Conservation (phyloP, 2,797 vertebrate species). For the Acrossocheilus wenchowensis region DNA sequence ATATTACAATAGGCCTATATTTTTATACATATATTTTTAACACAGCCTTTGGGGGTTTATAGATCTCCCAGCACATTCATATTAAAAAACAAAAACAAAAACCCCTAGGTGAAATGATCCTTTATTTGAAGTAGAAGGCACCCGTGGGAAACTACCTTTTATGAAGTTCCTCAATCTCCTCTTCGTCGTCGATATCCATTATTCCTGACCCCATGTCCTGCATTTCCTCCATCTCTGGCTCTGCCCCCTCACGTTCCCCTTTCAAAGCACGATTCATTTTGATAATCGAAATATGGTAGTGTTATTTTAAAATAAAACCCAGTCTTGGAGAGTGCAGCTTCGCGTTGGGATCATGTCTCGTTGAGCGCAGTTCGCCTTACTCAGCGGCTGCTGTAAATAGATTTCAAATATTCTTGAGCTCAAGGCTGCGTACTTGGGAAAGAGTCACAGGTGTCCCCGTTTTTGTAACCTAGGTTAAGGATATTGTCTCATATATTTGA, state of each 20-base stretch:
- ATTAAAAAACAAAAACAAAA: too few relatives aligned
- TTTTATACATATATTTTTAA: neutral
- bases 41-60: neutral
- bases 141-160: slow-evolving; percentile 78
- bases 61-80: neutral
- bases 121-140: neutral
- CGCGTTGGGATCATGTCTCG: slow-evolving; percentile 84
- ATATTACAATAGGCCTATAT: neutral
- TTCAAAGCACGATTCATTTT: slow-evolving; percentile 74
- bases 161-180: slow-evolving; percentile 84
- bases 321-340: slow-evolving; percentile 67
- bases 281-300: slow-evolving; percentile 40
- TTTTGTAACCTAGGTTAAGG: neutral
- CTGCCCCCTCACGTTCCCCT: slow-evolving; percentile 74
- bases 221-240: slow-evolving; percentile 74
- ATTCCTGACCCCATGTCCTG: slow-evolving; percentile 71
- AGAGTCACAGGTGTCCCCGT: neutral
- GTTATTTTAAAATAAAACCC: slow-evolving; percentile 44
- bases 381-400: slow-evolving; percentile 93
- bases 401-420: slow-evolving; percentile 64
- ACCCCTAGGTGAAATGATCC: neutral
- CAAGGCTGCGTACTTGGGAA: slow-evolving; percentile 38
- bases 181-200: slow-evolving; percentile 75
- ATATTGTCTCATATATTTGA: neutral
- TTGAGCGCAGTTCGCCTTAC: slow-evolving; percentile 83